Conservation (phyloP, 53 echinoderm and acorn worm species). For the Holothuria leucospilota region DNA sequence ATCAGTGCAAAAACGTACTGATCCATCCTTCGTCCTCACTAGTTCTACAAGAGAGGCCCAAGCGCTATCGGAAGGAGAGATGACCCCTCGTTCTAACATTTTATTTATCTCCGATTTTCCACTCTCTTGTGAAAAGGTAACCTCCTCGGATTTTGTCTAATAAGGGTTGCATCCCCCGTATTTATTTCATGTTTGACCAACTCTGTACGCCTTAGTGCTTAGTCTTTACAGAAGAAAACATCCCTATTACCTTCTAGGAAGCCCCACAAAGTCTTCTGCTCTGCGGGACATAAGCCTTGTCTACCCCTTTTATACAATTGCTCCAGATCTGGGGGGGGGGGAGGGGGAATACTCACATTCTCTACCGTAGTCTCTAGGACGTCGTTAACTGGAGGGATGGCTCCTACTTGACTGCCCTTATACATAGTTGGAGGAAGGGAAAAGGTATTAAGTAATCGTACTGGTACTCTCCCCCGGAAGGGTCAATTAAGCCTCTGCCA, state of each 20-base stretch:
- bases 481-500: neutral
- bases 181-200: too few species aligned
- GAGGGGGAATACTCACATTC: neutral
- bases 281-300: neutral
- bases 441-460: neutral
- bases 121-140: neutral
- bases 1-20: too few species aligned
- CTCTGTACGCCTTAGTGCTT: too few species aligned
- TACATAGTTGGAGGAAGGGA: too few species aligned
- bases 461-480: neutral
- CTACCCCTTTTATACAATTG: neutral
- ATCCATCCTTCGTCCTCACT: too few species aligned
- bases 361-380: too few species aligned
- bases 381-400: too few species aligned
- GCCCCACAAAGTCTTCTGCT: neutral
- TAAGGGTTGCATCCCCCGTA: too few species aligned
- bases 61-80: too few species aligned
- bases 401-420: too few species aligned
- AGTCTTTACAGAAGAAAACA: neutral
- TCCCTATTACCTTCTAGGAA: neutral
- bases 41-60: too few species aligned
- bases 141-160: neutral
- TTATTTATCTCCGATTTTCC: neutral
- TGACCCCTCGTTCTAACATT: too few species aligned
- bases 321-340: neutral